phyloP scores from a whole-genome alignment of 2,113 vertebrate species.

The Rutilus rutilus region DNA sequence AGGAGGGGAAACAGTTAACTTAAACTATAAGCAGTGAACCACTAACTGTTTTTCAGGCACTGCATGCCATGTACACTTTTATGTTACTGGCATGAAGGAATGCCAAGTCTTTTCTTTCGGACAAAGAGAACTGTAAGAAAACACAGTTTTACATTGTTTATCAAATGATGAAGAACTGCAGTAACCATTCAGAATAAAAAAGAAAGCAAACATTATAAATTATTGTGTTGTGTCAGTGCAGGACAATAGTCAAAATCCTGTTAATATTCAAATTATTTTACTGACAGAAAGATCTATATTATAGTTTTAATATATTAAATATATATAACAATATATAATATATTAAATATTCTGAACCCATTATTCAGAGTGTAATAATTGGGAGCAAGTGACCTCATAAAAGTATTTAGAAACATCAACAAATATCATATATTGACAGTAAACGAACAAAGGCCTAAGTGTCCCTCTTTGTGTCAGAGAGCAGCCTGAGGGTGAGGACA shows the following conservation, averaged over 20 bases:
- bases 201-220: neutral
- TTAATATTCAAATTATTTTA: neutral
- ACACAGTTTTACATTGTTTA: neutral
- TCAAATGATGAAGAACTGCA: neutral
- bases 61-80: neutral
- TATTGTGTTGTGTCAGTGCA: neutral
- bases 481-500: constrained; percentile 5
- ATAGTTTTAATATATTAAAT: too few relatives aligned
- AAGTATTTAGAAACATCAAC: neutral
- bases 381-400: neutral
- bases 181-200: neutral
- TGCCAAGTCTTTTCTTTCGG: neutral
- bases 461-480: neutral
- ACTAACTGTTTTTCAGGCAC: neutral
- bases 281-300: neutral
- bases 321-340: too few relatives aligned
- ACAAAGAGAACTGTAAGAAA: neutral
- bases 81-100: neutral
- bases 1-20: neutral
- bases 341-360: neutral
- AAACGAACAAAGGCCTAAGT: neutral
- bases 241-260: neutral
- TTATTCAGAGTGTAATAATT: neutral
- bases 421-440: constrained; percentile 10
- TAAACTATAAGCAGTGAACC: neutral